Conservation (phyloP, 2,888 invertebrate species). For the Thalpophila matura region DNA sequence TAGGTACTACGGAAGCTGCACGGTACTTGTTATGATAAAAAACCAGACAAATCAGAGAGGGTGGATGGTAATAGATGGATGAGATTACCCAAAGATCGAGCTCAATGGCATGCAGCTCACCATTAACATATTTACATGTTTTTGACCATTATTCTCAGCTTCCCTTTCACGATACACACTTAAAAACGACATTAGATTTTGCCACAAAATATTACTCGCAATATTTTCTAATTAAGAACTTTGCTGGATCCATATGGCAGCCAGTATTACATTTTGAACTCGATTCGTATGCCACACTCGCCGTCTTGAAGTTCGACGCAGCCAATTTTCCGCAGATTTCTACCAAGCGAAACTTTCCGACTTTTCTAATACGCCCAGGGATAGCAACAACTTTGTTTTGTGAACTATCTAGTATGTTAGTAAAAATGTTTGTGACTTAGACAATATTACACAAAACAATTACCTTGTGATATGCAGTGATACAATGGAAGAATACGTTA, state of each 20-base stretch:
- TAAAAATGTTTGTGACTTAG: neutral
- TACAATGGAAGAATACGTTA: too few relatives aligned
- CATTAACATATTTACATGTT: too few relatives aligned
- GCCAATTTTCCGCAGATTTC: constrained; percentile 67
- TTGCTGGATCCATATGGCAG: constrained; percentile 24
- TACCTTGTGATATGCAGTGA: too few relatives aligned
- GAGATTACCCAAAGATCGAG: too few relatives aligned
- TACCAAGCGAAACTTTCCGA: constrained; percentile 56
- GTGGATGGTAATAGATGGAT: too few relatives aligned
- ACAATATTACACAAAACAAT: constrained; percentile 11
- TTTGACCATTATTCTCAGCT: too few relatives aligned
- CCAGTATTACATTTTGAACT: constrained; percentile 45
- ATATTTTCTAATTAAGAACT: constrained; percentile 45
- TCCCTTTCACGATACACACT: too few relatives aligned
- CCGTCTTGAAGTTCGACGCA: constrained; percentile 43
- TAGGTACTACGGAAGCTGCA: neutral
- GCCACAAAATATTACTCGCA: too few relatives aligned
- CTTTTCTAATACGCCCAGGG: constrained; percentile 63
- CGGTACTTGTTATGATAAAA: too few relatives aligned
- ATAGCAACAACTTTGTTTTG: constrained; percentile 49
- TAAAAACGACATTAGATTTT: too few relatives aligned
- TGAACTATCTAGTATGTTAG: constrained; percentile 13
- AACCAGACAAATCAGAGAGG: too few relatives aligned
- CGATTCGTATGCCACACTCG: constrained; percentile 61
- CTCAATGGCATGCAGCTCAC: too few relatives aligned